Evolutionary conservation across 1,140 invertebrate genomes (phyloP).

Genomic region (Pogonomyrmex barbatus): DNA sequence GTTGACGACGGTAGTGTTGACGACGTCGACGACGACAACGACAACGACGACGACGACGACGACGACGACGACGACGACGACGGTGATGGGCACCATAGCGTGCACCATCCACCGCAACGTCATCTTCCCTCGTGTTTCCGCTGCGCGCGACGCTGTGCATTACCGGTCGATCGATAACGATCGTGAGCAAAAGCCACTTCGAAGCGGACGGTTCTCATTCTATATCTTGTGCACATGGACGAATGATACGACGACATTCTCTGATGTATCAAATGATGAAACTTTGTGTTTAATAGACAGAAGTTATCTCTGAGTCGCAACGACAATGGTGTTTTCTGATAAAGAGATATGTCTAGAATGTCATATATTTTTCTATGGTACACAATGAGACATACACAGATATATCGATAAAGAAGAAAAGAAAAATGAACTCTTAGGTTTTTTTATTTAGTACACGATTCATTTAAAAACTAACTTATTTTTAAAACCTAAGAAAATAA

Average conservation of each 20-base stretch:
- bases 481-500: neutral
- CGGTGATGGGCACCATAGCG: conserved; percentile 3
- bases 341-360: neutral
- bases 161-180: conserved; percentile 68
- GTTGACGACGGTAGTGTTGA: conserved; percentile 22
- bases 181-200: conserved; percentile 64
- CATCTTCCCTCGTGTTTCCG: conserved; percentile 43
- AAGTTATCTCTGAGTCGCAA: neutral
- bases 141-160: conserved; percentile 18
- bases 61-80: conserved; percentile 53
- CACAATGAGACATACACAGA: neutral
- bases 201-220: conserved; percentile 53
- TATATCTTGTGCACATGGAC: conserved; percentile 41
- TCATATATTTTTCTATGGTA: neutral
- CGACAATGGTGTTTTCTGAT: neutral
- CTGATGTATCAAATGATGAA: conserved; percentile 14
- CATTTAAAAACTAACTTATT: neutral
- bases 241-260: neutral
- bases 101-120: neutral
- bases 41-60: conserved; percentile 52
- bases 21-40: conserved; percentile 33
- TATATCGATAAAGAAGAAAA: neutral
- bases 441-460: neutral
- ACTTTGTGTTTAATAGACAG: neutral
- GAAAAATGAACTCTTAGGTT: neutral